Conservation (phyloP, 2,888 invertebrate species). For the Nomada fabriciana region DNA sequence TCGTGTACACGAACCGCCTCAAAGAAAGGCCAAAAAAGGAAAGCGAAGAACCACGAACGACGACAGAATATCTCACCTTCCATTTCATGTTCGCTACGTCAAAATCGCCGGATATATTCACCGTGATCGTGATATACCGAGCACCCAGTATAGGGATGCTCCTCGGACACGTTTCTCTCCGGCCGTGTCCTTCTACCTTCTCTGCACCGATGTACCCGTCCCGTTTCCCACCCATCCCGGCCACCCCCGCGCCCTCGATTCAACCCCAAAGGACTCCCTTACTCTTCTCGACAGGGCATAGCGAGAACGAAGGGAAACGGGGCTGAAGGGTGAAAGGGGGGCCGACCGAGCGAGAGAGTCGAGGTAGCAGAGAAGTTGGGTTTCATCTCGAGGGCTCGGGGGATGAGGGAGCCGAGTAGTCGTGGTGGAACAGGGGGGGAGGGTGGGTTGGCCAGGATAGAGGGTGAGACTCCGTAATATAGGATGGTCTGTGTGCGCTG, state of each 20-base stretch:
- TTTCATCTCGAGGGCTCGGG: constrained; percentile 82
- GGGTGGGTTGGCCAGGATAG: constrained; percentile 70
- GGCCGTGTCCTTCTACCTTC: constrained; percentile 79
- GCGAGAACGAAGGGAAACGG: constrained; percentile 63
- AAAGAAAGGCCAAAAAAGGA: background rate
- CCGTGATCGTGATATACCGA: constrained; percentile 33
- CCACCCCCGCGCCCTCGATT: constrained; percentile 65
- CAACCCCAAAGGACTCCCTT: constrained; percentile 79
- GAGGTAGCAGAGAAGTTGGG: constrained; percentile 80
- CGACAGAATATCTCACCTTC: background rate
- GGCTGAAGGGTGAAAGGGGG: constrained; percentile 62
- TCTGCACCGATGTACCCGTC: constrained; percentile 70
- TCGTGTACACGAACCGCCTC: background rate
- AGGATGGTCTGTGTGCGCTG: constrained; percentile 81
- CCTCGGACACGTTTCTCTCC: constrained; percentile 80
- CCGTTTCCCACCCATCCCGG: constrained; percentile 46
- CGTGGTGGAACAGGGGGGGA: constrained; percentile 40
- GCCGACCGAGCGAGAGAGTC: constrained; percentile 60
- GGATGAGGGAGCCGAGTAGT: constrained; percentile 61
- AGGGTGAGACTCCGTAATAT: constrained; percentile 81
- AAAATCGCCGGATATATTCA: constrained; percentile 20
- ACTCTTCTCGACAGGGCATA: constrained; percentile 73
- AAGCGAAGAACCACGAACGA: background rate
- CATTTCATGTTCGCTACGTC: constrained; percentile 11
- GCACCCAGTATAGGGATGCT: constrained; percentile 68